A percentile compares a stretch with the other conserved stretches of the same genome.
Conservation (phyloP, 2,888 invertebrate genomes). For the Aethes cnicana region DNA sequence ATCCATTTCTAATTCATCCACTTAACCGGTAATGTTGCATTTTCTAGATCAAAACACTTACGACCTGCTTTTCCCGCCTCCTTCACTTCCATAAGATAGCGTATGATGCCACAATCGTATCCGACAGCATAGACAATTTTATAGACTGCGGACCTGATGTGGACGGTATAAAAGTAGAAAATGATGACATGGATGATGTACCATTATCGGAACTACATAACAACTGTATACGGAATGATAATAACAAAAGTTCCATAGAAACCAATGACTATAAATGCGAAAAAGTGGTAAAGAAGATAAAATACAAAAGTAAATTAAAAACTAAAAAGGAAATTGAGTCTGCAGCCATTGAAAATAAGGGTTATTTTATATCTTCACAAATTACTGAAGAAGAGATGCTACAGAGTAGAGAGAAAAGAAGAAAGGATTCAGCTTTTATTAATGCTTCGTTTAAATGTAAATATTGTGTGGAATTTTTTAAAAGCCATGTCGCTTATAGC, state of each 20-base stretch:
- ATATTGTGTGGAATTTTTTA: slow-evolving; percentile 48
- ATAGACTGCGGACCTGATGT: slow-evolving; percentile 48
- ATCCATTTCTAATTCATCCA: too few relatives aligned
- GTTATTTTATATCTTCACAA: slow-evolving; percentile 37
- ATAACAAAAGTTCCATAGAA: slow-evolving; percentile 10
- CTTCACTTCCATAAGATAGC: slow-evolving; percentile 31
- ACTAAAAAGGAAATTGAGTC: slow-evolving; percentile 31
- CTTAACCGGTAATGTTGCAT: too few relatives aligned
- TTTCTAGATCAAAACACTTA: slow-evolving; percentile 41
- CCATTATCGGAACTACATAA: slow-evolving; percentile 48
- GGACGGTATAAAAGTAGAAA: slow-evolving; percentile 41
- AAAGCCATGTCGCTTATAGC: slow-evolving; percentile 39
- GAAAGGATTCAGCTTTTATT: slow-evolving; percentile 33
- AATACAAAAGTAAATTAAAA: slow-evolving; percentile 8
- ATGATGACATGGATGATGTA: slow-evolving; percentile 47
- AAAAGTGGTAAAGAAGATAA: not conserved
- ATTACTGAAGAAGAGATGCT: slow-evolving; percentile 43
- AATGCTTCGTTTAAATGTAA: slow-evolving; percentile 50
- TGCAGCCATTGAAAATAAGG: slow-evolving; percentile 25
- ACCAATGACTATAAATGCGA: slow-evolving; percentile 6
- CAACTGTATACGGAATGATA: slow-evolving; percentile 29
- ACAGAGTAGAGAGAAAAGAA: slow-evolving; percentile 38
- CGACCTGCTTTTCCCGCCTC: slow-evolving; percentile 42
- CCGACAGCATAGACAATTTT: slow-evolving; percentile 47
- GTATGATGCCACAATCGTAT: slow-evolving; percentile 32